These are phyloP conservation scores for Lottia gigantea DNA, from an alignment of 2,888 invertebrate species.

Conservation along the genomic window DNA sequence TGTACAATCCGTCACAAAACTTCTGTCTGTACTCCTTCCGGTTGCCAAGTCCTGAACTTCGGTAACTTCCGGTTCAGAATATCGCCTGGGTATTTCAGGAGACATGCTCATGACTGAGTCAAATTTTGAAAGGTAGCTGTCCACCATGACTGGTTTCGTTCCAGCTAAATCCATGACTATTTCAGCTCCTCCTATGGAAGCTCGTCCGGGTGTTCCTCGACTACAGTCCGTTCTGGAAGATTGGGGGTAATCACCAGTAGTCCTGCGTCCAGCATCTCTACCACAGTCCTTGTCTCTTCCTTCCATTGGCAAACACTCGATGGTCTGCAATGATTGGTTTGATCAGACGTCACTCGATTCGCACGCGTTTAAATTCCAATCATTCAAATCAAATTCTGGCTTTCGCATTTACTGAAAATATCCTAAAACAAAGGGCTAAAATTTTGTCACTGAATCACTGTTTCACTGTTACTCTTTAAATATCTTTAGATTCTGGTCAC, in stretches of 20 bases:
- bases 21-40: background rate
- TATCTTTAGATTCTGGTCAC: no score
- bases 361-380: no score
- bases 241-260: background rate
- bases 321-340: no score
- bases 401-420: no score
- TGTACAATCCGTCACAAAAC: background rate
- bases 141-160: slow-evolving; percentile 12
- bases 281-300: no score
- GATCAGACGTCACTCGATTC: no score
- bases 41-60: background rate
- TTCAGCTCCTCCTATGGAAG: slow-evolving; percentile 3
- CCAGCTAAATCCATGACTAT: slow-evolving; percentile 14
- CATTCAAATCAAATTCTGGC: no score
- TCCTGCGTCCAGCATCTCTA: background rate
- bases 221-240: slow-evolving; percentile 12
- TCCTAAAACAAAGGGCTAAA: no score
- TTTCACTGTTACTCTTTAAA: no score
- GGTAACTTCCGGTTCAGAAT: slow-evolving; percentile 5
- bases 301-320: no score
- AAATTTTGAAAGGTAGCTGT: slow-evolving; percentile 13
- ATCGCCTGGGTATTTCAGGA: background rate
- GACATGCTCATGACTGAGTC: slow-evolving; percentile 3
- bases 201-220: slow-evolving; percentile 11
- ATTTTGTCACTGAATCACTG: no score